phyloP scores from a whole-genome alignment of 2,113 vertebrate species.

The Actenoides hombroni region DNA sequence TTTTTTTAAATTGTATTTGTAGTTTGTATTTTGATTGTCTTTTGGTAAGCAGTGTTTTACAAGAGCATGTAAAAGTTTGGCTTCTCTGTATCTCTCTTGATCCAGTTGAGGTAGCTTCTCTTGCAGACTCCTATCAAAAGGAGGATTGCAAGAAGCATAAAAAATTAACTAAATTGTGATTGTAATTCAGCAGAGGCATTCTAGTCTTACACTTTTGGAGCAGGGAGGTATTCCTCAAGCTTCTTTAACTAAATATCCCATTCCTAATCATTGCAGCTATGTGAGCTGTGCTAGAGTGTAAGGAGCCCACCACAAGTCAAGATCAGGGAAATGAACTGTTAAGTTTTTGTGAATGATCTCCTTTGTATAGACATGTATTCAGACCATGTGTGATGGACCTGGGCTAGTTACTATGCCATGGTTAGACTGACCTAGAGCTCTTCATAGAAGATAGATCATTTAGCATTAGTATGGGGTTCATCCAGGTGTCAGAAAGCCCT shows the following conservation, averaged over 20 bases:
- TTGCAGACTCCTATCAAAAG: not conserved
- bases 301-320: not conserved
- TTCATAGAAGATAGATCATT: not conserved
- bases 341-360: not conserved
- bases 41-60: not conserved
- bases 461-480: slow-evolving; percentile 11
- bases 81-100: not conserved
- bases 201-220: not conserved
- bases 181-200: not conserved
- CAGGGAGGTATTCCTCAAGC: not conserved
- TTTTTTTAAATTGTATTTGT: not conserved
- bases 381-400: not conserved
- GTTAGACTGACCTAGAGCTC: not conserved
- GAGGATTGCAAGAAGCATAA: not conserved
- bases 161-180: not conserved
- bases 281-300: not conserved
- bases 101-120: not conserved
- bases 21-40: not conserved
- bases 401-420: not conserved
- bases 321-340: not conserved
- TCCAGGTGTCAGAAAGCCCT: slow-evolving; percentile 13
- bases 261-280: not conserved
- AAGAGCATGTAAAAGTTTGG: not conserved
- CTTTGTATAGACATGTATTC: not conserved
- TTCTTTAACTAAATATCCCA: not conserved